Evolutionary conservation across 2,113 vertebrate genomes (phyloP), one percentile per base, ranked within the genome.

Genomic region (Scytalopus superciliaris): DNA sequence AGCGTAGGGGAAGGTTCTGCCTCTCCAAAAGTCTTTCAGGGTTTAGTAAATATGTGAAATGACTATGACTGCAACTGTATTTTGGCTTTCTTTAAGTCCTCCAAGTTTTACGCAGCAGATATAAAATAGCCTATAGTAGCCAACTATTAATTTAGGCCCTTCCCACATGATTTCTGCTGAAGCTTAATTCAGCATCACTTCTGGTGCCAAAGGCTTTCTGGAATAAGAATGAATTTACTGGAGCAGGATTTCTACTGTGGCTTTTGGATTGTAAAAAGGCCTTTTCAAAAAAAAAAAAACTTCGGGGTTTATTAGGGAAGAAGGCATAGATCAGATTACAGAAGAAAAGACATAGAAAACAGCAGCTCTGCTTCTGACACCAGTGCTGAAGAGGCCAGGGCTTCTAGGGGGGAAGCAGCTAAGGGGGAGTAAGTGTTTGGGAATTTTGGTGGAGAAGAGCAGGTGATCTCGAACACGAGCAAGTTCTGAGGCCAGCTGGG

Each of bases 391-490:
- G 39, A 40, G 16, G 18, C 33, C 50, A 52, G 1, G 45, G 62
- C 39, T 45, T 50, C 27, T 28, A 49, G 83, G 52, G 75, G 75
- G 39, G 60, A 17, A 80, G 57, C 64, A 87, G 21, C 59, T 86
- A 3, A 25, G 68, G n/a, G 25, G 59, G 3, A 70, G 8, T 7
- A 16, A 50, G 25, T 5, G 6, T 49, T 63, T 24, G 14, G n/a
- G 31, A 50, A 8, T 79, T 87, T 83, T 53, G n/a, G 5, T 63
- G 49, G 30, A 78, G 40, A 53, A 90, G 40, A 85, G 25, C 16
- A 79, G 74, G 22, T 18, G 12, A 10, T 49, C 33, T 78, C 0
- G 0, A 94, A 44, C 3, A 4, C 8, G 39, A 40, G 15, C 44
- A 80, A 60, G 18, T 40, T 64, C 60, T 72, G 72, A 84, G 75